phyloP scores from a whole-genome alignment of 2,113 vertebrate species.

The Brachyistius frenatus region DNA sequence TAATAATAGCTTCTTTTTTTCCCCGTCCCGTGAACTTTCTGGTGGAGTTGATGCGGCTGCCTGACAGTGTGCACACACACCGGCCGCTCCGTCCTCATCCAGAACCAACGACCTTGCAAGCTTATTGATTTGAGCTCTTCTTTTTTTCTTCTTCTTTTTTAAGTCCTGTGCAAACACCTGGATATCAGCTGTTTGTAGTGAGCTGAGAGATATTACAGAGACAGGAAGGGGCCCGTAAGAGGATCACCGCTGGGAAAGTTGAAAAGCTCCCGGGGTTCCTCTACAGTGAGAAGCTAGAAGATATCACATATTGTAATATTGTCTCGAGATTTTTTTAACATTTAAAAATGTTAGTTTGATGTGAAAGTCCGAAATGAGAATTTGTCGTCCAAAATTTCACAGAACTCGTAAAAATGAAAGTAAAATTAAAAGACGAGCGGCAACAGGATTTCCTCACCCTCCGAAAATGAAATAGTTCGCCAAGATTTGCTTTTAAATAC shows the following conservation, averaged over 20 bases:
- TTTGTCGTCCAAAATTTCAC: too few relatives aligned
- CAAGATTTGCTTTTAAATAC: too few relatives aligned
- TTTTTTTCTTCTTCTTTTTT: conserved; percentile 9
- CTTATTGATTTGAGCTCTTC: conserved; percentile 49
- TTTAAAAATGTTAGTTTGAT: too few relatives aligned
- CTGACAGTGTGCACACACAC: neutral
- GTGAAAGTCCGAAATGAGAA: too few relatives aligned
- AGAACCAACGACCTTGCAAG: conserved; percentile 46
- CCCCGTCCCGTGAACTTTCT: neutral
- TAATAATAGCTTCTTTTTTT: neutral
- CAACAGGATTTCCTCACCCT: too few relatives aligned
- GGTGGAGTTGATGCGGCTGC: neutral
- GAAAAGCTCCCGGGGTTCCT: neutral
- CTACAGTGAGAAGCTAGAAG: neutral
- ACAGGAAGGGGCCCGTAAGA: neutral
- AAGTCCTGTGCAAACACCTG: conserved; percentile 47
- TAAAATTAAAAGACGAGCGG: too few relatives aligned
- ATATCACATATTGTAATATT: neutral
- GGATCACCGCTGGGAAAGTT: neutral
- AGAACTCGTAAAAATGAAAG: too few relatives aligned
- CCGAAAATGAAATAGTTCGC: too few relatives aligned
- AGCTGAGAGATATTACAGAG: conserved; percentile 4
- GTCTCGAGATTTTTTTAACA: too few relatives aligned
- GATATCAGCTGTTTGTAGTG: conserved; percentile 15
- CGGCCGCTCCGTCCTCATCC: conserved; percentile 16